Conservation (phyloP, 2,888 invertebrate species). For the Xylocampa areola region DNA sequence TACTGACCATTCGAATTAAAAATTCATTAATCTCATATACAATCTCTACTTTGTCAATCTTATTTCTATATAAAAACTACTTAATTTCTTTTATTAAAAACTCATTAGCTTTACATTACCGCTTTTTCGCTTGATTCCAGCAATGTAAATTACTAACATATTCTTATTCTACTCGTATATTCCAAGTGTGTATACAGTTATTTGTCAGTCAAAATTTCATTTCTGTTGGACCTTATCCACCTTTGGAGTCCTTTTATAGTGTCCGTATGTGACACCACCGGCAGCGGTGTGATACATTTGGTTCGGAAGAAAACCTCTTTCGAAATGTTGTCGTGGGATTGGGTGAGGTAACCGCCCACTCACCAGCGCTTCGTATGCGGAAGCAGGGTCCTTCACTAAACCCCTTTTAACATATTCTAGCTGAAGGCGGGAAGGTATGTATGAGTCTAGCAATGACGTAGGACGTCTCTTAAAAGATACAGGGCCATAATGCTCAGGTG, state of each 20-base stretch:
- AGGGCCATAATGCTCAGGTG: slow-evolving; percentile 67
- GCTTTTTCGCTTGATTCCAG: slow-evolving; percentile 8
- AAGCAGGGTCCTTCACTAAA: slow-evolving; percentile 78
- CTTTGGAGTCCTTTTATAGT: slow-evolving; percentile 82
- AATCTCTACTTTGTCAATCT: slow-evolving; percentile 10
- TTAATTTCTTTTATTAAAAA: slow-evolving; percentile 29
- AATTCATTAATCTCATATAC: slow-evolving; percentile 7
- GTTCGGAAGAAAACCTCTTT: slow-evolving; percentile 86
- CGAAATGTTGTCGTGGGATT: slow-evolving; percentile 76
- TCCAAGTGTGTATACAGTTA: slow-evolving; percentile 14
- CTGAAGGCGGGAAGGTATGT: slow-evolving; percentile 90
- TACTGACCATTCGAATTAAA: slow-evolving; percentile 70
- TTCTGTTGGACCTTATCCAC: slow-evolving; percentile 67
- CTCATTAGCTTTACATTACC: slow-evolving; percentile 22
- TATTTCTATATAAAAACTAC: slow-evolving; percentile 6
- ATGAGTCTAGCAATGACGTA: slow-evolving; percentile 89
- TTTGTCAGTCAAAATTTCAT: slow-evolving; percentile 53
- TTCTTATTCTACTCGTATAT: slow-evolving; percentile 10
- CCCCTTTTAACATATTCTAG: slow-evolving; percentile 85
- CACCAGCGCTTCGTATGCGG: slow-evolving; percentile 82
- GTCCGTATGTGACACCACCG: slow-evolving; percentile 83
- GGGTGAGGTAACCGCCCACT: slow-evolving; percentile 71
- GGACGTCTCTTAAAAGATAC: slow-evolving; percentile 77
- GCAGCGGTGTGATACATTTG: slow-evolving; percentile 85
- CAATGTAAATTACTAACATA: slow-evolving; percentile 13